phyloP scores from a whole-genome alignment of 37 sponge, comb jelly and placozoan species.

The Ianthella basta region DNA sequence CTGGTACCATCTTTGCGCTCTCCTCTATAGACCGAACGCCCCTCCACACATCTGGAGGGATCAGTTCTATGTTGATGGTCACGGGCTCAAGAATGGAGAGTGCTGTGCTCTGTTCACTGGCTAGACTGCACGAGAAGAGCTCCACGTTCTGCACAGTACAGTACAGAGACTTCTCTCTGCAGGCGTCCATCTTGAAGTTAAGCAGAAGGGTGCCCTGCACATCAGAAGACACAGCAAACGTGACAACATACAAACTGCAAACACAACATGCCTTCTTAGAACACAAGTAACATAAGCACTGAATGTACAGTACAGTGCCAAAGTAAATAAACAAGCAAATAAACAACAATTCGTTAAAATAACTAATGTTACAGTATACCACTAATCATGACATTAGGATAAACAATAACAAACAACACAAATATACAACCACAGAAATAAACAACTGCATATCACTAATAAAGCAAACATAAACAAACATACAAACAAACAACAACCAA shows the following conservation, averaged over 20 bases:
- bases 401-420: no score
- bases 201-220: constrained; percentile 62
- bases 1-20: background rate
- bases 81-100: constrained; percentile 97
- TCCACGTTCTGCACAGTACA: constrained; percentile 74
- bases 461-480: background rate
- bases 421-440: no score
- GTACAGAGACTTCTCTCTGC: constrained; percentile 34
- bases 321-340: no score
- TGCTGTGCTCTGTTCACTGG: constrained; percentile 90
- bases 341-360: no score
- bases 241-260: background rate
- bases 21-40: background rate
- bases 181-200: constrained; percentile 33
- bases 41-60: constrained; percentile 24
- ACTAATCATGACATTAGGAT: no score
- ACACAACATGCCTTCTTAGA: background rate
- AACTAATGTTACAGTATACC: no score
- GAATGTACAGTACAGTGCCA: no score
- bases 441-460: no score
- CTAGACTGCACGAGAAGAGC: constrained; percentile 92
- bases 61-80: constrained; percentile 73
- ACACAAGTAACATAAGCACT: background rate
- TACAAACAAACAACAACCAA: background rate
- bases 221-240: background rate